Percentiles rank a stretch among this genome's conserved stretches.
These are phyloP conservation scores for Felis catus DNA, from an alignment of 2,113 vertebrate genomes.

Conservation along the genomic window F.catus_Fca126_mat1.0 CM031421.1:108807501-108808000, in stretches of 20 bases:
- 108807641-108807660: background rate
- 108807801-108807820: background rate
- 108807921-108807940: background rate
- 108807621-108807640: background rate
- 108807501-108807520: background rate
- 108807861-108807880: background rate
- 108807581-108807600: background rate
- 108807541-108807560: background rate
- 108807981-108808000: rapidly evolving
- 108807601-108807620: background rate
- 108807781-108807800: background rate
- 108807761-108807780: background rate
- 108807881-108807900: background rate
- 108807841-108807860: background rate
- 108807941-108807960: background rate
- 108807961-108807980: background rate
- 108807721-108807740: background rate
- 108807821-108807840: background rate
- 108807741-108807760: background rate
- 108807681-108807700: background rate
- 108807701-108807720: background rate
- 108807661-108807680: background rate
- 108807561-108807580: background rate
- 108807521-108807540: background rate
- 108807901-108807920: background rate